Evolutionary conservation across 2,888 invertebrate genomes (phyloP).

Genomic region (Scelioninae gen. 1): DNA sequence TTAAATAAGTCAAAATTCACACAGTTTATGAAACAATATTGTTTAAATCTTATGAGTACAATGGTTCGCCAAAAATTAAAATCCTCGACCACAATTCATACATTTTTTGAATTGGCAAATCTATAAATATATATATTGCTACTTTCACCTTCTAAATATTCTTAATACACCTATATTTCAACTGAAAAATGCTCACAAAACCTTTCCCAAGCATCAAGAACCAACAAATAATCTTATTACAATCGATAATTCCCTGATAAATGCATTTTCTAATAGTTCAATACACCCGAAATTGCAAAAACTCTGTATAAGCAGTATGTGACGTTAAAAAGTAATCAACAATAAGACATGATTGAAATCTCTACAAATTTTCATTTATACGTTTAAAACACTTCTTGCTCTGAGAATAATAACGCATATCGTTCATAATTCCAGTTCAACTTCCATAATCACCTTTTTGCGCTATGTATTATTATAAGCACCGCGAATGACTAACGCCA

Average conservation of each 20-base stretch:
- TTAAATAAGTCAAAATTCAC: too few species aligned
- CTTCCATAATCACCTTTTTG: conserved; percentile 45
- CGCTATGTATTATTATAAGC: conserved; percentile 50
- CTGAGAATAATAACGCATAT: conserved; percentile 24
- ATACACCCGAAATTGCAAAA: conserved; percentile 17
- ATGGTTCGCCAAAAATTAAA: too few species aligned
- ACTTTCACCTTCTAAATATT: conserved; percentile 38
- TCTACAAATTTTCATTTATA: conserved; percentile 50
- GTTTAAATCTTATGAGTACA: too few species aligned
- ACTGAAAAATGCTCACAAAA: background rate
- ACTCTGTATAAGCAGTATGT: background rate
- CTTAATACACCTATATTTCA: background rate
- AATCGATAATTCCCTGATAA: conserved; percentile 44
- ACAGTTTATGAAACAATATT: too few species aligned
- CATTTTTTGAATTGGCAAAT: too few species aligned
- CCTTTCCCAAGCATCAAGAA: conserved; percentile 5
- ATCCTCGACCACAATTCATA: too few species aligned
- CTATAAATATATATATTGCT: too few species aligned
- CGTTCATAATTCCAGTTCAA: conserved; percentile 42
- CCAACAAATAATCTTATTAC: conserved; percentile 25
- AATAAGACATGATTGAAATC: conserved; percentile 43
- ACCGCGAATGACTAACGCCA: conserved; percentile 47
- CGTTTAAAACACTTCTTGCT: conserved; percentile 39
- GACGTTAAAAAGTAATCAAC: conserved; percentile 21
- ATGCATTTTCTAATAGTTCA: conserved; percentile 42